Evolutionary conservation across 2,888 invertebrate species (phyloP).

Genomic region (Pseudoips prasinana): DNA sequence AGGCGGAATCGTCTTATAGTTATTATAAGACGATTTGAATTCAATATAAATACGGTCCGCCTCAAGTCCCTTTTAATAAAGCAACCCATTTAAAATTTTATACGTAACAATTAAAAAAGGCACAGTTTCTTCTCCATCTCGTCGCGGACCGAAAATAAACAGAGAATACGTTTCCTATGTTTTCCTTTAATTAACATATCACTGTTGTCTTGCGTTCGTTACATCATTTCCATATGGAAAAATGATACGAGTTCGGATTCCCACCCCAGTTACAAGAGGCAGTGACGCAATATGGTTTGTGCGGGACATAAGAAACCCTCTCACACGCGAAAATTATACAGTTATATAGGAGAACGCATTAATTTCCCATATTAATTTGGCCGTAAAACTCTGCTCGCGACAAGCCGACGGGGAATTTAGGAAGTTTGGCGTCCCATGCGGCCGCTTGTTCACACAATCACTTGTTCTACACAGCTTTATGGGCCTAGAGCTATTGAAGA

Average conservation of each 20-base stretch:
- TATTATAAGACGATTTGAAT: too few relatives aligned
- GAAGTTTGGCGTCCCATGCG: constrained; percentile 76
- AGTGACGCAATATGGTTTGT: constrained; percentile 42
- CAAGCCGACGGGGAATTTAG: constrained; percentile 71
- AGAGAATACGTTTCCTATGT: constrained; percentile 60
- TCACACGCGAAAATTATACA: constrained; percentile 77
- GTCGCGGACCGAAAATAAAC: constrained; percentile 68
- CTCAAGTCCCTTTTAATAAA: too few relatives aligned
- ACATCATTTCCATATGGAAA: constrained; percentile 81
- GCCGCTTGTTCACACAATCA: constrained; percentile 76
- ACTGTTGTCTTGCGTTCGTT: constrained; percentile 76
- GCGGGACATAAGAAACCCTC: constrained; percentile 64
- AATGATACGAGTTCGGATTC: constrained; percentile 68
- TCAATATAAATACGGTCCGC: too few relatives aligned
- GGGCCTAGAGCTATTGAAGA: constrained; percentile 60
- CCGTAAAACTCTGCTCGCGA: constrained; percentile 82
- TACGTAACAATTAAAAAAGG: constrained; percentile 30
- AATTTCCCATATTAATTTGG: constrained; percentile 83
- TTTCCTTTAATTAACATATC: constrained; percentile 81
- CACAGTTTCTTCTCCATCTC: constrained; percentile 46
- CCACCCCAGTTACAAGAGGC: constrained; percentile 36
- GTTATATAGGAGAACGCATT: constrained; percentile 67
- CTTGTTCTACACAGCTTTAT: constrained; percentile 60
- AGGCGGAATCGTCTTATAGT: too few relatives aligned
- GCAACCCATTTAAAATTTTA: too few relatives aligned